Evolutionary conservation across 2,797 vertebrate species (phyloP).

Genomic region (Ara ararauna): DNA sequence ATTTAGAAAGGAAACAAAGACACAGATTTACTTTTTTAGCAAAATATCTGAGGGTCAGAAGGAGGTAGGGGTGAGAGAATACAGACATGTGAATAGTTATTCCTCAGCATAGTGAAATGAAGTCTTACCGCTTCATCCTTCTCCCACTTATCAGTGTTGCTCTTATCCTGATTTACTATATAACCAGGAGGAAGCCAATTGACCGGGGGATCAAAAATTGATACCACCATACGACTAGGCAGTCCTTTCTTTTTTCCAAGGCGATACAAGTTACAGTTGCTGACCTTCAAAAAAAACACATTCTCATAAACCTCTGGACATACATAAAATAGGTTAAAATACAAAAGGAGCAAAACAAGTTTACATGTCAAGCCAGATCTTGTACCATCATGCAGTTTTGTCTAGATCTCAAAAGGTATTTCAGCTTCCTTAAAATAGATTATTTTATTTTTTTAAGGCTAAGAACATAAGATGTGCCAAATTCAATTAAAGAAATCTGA

Average conservation of each 20-base stretch:
- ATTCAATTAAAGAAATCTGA: background rate
- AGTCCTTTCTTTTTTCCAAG: conserved; percentile 98
- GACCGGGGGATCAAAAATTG: conserved; percentile 97
- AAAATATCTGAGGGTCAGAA: background rate
- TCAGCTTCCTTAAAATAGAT: background rate
- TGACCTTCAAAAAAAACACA: conserved; percentile 86
- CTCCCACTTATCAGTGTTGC: conserved; percentile 89
- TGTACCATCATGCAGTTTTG: background rate
- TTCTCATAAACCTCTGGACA: background rate
- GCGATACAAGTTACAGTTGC: conserved; percentile 98
- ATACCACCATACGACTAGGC: conserved; percentile 98
- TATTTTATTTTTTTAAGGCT: background rate
- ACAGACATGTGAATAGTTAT: background rate
- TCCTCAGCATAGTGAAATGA: background rate
- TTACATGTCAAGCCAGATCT: background rate
- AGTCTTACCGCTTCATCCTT: conserved; percentile 88
- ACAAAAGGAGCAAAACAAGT: background rate
- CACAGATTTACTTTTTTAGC: background rate
- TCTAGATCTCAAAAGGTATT: background rate
- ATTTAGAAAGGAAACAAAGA: conserved; percentile 1
- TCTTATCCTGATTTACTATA: conserved; percentile 97
- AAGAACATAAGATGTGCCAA: background rate
- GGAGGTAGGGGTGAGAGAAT: background rate
- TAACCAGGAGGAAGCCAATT: conserved; percentile 99
- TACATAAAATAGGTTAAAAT: background rate